Percentiles rank a stretch among this genome's conserved stretches.
Evolutionary conservation across 2,888 invertebrate species (phyloP).

Genomic region (Tenthredo notha): DNA sequence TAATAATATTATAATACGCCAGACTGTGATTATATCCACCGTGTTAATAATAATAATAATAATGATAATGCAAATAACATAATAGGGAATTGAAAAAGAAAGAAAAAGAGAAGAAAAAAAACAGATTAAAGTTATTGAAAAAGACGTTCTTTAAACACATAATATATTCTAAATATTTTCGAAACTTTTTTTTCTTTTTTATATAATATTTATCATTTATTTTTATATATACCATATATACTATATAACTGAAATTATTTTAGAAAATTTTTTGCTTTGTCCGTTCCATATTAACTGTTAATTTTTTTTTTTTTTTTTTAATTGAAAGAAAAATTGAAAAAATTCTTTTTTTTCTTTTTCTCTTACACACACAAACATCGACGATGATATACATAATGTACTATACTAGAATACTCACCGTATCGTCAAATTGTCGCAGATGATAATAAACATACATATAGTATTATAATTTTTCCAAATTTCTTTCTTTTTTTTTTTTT

Average conservation of each 20-base stretch:
- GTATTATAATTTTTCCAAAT: no score
- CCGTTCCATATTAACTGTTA: not conserved
- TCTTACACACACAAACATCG: not conserved
- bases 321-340: not conserved
- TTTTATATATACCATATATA: no score
- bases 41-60: conserved; percentile 6
- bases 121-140: no score
- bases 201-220: conserved; percentile 33
- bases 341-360: no score
- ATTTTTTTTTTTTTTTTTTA: not conserved
- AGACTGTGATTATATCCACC: conserved; percentile 6
- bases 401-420: no score
- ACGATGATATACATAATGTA: not conserved
- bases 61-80: not conserved
- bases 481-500: conserved; percentile 37
- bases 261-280: not conserved
- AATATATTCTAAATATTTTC: conserved; percentile 33
- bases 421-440: no score
- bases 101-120: no score
- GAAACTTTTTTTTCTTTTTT: conserved; percentile 18
- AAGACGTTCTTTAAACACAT: no score
- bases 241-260: conserved; percentile 37
- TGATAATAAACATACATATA: no score
- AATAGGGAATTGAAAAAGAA: no score
- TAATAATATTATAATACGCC: not conserved